A percentile compares a stretch with the other conserved stretches of the same genome.
Conservation (phyloP, 2,888 invertebrate genomes). For the Norana najaformis region DNA sequence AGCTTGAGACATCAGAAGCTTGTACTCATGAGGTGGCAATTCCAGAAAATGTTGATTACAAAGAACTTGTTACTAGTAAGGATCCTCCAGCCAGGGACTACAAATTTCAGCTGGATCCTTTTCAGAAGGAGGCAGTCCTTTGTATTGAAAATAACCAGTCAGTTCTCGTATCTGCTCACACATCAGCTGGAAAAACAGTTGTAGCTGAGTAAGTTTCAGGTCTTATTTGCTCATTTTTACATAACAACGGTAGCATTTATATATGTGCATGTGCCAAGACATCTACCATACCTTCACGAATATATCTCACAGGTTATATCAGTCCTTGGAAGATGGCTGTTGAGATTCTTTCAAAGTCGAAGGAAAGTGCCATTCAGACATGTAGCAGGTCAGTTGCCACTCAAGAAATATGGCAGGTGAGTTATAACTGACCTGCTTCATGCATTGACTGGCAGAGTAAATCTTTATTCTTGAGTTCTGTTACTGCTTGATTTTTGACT, state of each 20-base stretch:
- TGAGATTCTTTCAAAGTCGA: no score
- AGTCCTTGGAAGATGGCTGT: no score
- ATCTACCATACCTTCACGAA: no score
- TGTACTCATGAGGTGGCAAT: slow-evolving; percentile 91
- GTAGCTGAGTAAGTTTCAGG: slow-evolving; percentile 81
- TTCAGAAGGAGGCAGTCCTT: slow-evolving; percentile 92
- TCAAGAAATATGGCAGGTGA: no score
- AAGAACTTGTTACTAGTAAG: slow-evolving; percentile 65
- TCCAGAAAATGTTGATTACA: slow-evolving; percentile 83
- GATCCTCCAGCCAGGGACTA: slow-evolving; percentile 82
- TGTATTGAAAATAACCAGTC: slow-evolving; percentile 98
- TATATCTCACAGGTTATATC: no score
- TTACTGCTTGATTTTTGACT: no score
- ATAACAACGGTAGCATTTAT: not conserved
- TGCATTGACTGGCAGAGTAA: no score
- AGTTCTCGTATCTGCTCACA: slow-evolving; percentile 97
- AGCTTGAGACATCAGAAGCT: slow-evolving; percentile 84
- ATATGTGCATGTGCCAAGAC: not conserved
- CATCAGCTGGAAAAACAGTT: slow-evolving; percentile 98
- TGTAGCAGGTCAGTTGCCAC: no score
- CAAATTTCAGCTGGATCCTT: slow-evolving; percentile 91
- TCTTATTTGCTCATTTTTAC: not conserved
- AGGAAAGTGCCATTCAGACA: no score
- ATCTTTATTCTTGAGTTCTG: no score
- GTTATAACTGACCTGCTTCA: no score